Conservation (phyloP, 2,797 vertebrate species). For the Bradypodion pumilum region DNA sequence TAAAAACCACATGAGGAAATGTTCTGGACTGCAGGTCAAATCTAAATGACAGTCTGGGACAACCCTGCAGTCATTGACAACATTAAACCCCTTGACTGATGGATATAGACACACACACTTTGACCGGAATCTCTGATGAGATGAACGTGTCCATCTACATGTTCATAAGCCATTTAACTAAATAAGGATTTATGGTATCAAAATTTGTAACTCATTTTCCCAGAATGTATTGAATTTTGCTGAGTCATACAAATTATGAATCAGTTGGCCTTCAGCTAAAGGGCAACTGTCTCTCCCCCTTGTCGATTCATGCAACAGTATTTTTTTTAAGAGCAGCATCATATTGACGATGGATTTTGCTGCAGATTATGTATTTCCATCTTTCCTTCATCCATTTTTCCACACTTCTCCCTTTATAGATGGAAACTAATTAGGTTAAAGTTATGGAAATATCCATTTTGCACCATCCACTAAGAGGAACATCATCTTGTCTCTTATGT, state of each 20-base stretch:
- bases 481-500: not conserved
- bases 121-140: not conserved
- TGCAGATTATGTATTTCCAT: not conserved
- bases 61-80: too few relatives aligned
- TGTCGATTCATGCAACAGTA: not conserved
- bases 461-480: not conserved
- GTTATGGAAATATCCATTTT: not conserved
- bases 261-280: not conserved
- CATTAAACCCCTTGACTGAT: too few relatives aligned
- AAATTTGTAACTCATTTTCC: not conserved
- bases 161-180: not conserved
- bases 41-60: too few relatives aligned
- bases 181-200: not conserved
- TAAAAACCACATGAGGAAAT: not conserved
- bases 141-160: not conserved
- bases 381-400: not conserved
- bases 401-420: not conserved
- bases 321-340: too few relatives aligned
- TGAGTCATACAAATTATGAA: slow-evolving; percentile 6
- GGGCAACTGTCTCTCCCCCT: not conserved
- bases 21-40: too few relatives aligned
- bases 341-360: not conserved
- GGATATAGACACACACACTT: not conserved
- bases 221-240: not conserved
- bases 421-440: not conserved